Conservation (phyloP, 2,113 vertebrate genomes). For the Cynocephalus volans region DNA sequence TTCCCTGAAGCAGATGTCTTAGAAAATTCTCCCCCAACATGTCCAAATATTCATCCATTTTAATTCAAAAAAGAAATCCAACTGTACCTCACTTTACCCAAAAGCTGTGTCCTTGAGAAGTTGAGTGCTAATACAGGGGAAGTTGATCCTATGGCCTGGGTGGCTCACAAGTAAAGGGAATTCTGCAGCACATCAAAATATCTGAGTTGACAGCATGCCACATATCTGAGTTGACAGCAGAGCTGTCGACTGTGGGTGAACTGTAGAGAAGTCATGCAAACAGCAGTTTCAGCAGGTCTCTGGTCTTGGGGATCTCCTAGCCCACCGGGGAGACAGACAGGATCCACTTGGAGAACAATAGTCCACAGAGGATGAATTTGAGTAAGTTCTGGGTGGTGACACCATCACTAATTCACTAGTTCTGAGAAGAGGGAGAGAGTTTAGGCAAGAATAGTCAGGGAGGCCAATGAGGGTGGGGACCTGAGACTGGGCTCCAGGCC, state of each 20-base stretch:
- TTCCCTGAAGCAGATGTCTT: conserved; percentile 1
- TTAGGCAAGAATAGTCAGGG: background rate
- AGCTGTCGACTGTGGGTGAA: background rate
- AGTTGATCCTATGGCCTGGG: background rate
- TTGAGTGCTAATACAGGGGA: background rate
- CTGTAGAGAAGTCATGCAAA: background rate
- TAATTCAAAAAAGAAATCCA: conserved; percentile 33
- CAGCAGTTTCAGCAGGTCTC: background rate
- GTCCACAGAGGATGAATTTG: background rate
- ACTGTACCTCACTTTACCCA: conserved; percentile 2
- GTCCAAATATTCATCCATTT: conserved; percentile 5
- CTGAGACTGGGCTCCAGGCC: background rate
- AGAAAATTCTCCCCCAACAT: background rate
- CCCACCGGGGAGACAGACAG: background rate
- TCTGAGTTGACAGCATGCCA: background rate
- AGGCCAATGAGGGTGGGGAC: background rate
- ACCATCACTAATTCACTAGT: background rate
- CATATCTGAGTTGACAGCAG: background rate
- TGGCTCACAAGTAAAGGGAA: conserved; percentile 2
- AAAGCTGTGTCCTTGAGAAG: conserved; percentile 56
- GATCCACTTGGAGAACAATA: background rate
- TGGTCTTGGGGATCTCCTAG: background rate
- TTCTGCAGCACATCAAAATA: background rate
- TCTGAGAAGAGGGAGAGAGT: conserved; percentile 23
- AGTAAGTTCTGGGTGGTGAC: background rate